A percentile compares a stretch with the other conserved stretches of the same genome.
These are phyloP conservation scores for Panulirus ornatus DNA, from an alignment of 1,140 invertebrate species.

Conservation along the genomic window DNA sequence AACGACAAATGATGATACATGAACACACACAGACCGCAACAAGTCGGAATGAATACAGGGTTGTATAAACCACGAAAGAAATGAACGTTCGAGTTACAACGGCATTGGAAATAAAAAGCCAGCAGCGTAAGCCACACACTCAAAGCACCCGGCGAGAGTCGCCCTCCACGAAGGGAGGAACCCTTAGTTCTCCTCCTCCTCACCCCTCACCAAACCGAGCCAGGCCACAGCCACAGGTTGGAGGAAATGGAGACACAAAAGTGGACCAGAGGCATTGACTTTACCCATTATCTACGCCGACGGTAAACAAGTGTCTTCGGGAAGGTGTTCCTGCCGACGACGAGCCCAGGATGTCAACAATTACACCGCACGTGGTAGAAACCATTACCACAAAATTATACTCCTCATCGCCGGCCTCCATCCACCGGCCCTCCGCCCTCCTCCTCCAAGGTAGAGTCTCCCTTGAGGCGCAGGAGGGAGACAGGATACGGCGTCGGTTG, in stretches of 20 bases:
- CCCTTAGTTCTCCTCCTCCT: no score
- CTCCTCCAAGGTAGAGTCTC: neutral
- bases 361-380: slow-evolving; percentile 45
- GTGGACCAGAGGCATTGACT: neutral
- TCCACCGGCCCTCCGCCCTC: neutral
- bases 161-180: no score
- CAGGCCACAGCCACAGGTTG: no score
- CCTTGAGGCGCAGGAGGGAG: neutral
- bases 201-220: neutral
- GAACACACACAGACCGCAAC: no score
- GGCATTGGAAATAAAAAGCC: no score
- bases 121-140: no score
- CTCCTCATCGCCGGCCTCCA: neutral
- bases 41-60: no score
- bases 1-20: no score
- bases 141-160: no score
- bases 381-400: slow-evolving; percentile 15
- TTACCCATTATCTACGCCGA: neutral
- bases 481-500: neutral
- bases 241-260: no score
- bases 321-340: neutral
- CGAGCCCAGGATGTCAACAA: slow-evolving; percentile 35
- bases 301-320: neutral
- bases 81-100: no score
- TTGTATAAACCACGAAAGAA: no score